A percentile compares a stretch with the other conserved stretches of the same genome.
phyloP scores from a whole-genome alignment of 2,888 invertebrate genomes.

The Sinohyriopsis cumingii region DNA sequence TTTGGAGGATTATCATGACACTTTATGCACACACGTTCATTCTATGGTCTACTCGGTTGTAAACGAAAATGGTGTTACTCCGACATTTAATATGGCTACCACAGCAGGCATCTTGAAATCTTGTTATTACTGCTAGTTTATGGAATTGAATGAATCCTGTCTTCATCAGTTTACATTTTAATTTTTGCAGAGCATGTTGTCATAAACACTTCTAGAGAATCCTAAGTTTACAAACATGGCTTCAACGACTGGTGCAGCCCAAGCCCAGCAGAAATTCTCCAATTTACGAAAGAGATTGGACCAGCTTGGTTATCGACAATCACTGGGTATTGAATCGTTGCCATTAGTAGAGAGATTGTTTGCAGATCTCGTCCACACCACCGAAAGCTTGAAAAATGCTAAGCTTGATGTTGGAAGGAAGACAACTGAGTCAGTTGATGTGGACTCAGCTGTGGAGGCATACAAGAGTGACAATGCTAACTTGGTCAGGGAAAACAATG shows the following conservation, averaged over 20 bases:
- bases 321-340: slow-evolving; percentile 82
- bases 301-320: slow-evolving; percentile 86
- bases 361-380: slow-evolving; percentile 88
- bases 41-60: too few relatives aligned
- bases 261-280: slow-evolving; percentile 70
- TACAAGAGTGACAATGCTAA: slow-evolving; percentile 72
- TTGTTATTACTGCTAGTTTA: too few relatives aligned
- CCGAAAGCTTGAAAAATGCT: slow-evolving; percentile 88
- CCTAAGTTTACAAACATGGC: slow-evolving; percentile 23
- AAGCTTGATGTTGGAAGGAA: slow-evolving; percentile 76
- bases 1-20: too few relatives aligned
- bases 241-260: slow-evolving; percentile 38
- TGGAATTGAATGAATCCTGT: too few relatives aligned
- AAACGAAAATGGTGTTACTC: too few relatives aligned
- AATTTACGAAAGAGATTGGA: slow-evolving; percentile 82
- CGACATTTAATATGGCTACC: too few relatives aligned
- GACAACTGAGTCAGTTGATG: slow-evolving; percentile 44
- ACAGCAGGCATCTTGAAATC: too few relatives aligned
- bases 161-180: too few relatives aligned
- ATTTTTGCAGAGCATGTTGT: too few relatives aligned
- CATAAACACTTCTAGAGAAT: too few relatives aligned
- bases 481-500: slow-evolving; percentile 71
- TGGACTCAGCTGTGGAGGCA: slow-evolving; percentile 63
- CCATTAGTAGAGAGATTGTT: slow-evolving; percentile 86
- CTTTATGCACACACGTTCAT: too few relatives aligned